Conservation (phyloP, 2,888 invertebrate species). For the Acrocyrtus sp. region DNA sequence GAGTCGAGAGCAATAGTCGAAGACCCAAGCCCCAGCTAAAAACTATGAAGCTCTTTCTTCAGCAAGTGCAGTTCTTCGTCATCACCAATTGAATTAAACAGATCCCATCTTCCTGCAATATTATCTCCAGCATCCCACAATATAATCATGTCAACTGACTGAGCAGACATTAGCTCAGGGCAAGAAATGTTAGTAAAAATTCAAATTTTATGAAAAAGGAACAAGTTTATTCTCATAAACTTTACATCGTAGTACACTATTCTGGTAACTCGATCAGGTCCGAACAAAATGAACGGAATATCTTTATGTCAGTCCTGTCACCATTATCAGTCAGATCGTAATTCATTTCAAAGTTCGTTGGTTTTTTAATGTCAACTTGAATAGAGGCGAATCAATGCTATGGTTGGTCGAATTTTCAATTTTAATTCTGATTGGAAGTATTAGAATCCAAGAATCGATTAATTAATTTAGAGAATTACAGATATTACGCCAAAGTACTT, state of each 20-base stretch:
- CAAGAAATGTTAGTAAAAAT: too few species aligned
- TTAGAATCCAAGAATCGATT: neutral
- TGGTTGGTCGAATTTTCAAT: neutral
- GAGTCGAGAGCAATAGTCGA: too few species aligned
- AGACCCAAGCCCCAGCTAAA: neutral
- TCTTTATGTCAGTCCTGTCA: neutral
- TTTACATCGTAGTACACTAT: constrained; percentile 4
- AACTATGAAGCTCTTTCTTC: constrained; percentile 6
- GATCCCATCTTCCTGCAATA: neutral
- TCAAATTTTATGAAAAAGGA: neutral
- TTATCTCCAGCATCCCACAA: constrained; percentile 1
- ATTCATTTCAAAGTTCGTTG: neutral
- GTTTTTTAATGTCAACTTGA: neutral
- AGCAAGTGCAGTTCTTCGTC: neutral
- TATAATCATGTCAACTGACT: neutral
- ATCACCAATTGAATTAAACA: constrained; percentile 2
- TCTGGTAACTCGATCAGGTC: neutral
- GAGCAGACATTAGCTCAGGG: constrained; percentile 11
- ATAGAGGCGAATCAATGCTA: constrained; percentile 6
- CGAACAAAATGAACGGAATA: constrained; percentile 3
- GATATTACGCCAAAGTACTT: too few species aligned
- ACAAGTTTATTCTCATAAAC: neutral
- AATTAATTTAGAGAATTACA: too few species aligned
- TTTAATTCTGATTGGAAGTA: neutral
- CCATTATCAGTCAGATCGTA: neutral